These are phyloP conservation scores for Hoplodrina blanda DNA, from an alignment of 2,888 invertebrate genomes.

Conservation along the genomic window DNA sequence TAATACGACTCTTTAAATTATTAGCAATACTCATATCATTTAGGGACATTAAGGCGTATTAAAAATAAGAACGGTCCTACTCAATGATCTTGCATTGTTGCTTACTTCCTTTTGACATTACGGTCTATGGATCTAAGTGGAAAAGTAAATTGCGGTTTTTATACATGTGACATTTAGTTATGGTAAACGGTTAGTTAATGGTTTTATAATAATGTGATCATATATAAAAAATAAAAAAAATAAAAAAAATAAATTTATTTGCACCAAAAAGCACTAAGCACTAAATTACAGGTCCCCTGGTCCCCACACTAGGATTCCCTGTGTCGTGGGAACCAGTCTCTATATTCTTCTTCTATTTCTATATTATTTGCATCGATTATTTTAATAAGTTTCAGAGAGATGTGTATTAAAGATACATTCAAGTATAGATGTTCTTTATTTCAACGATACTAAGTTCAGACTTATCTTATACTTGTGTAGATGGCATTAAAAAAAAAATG, in stretches of 20 bases:
- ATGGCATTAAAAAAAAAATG: no score
- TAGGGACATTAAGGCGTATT: constrained; percentile 65
- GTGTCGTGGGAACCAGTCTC: no score
- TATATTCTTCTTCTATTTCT: no score
- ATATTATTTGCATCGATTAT: background rate
- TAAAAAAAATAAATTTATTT: no score
- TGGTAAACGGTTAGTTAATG: constrained; percentile 2
- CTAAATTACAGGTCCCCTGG: no score
- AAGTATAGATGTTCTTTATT: background rate
- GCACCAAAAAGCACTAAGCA: no score
- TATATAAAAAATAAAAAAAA: no score
- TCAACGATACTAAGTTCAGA: no score
- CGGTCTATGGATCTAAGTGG: constrained; percentile 23
- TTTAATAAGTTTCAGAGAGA: no score
- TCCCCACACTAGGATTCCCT: no score
- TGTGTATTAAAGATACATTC: background rate
- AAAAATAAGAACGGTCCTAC: constrained; percentile 43
- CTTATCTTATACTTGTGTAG: no score
- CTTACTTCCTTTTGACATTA: constrained; percentile 42
- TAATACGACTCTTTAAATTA: constrained; percentile 72
- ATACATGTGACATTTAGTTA: constrained; percentile 22
- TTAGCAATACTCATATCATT: constrained; percentile 78
- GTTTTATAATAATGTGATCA: constrained; percentile 31
- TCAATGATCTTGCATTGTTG: constrained; percentile 31
- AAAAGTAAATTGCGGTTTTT: constrained; percentile 33